Evolutionary conservation across 2,113 vertebrate genomes (phyloP), one percentile per base, ranked within the genome.

Genomic region (Peucedramus taeniatus): DNA sequence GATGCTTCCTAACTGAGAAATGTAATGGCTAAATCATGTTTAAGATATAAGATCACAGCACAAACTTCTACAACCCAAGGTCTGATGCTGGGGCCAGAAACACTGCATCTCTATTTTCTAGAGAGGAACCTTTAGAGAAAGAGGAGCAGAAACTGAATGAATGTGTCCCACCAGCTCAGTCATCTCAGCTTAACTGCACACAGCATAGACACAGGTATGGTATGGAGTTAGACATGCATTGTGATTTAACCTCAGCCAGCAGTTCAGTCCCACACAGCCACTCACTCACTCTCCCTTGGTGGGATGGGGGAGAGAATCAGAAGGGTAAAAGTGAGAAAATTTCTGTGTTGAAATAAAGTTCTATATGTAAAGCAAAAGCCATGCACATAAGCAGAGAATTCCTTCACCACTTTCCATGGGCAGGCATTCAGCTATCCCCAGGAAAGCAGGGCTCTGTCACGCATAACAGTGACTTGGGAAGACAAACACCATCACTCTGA

Each of bases 221-320:
- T 39, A 27, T 27, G 90, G 57, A 94, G 88, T 96, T 63, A 68
- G 42, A 27, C 23, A 33, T 9, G 6, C 5, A 5, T 4, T 50
- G 18, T 40, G 59, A 12, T 66, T 45, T 74, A 35, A 85, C 45
- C 31, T 51, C 75, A 66, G 50, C 39, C 39, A 51, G 51, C 39
- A 72, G 18, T 12, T 60, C n/a, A 27, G 53, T 21, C n/a, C 22
- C 39, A 74, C 0, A 0, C 30, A 53, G 30, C 40, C 31, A 10
- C 30, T 89, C 31, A 27, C 45, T 53, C 45, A 47, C 51, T 80
- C 10, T 31, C 15, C 6, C 15, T 8, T 31, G 49, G 35, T 49
- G 45, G 24, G 18, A 37, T 37, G 33, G 24, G 24, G 44, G 65
- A 37, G 33, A 49, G n/a, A 37, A 37, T 37, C n/a, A 37, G 45